These are phyloP conservation scores for Trematocara unimaculatum DNA, from an alignment of 2,113 vertebrate genomes.

Conservation along the genomic window DNA sequence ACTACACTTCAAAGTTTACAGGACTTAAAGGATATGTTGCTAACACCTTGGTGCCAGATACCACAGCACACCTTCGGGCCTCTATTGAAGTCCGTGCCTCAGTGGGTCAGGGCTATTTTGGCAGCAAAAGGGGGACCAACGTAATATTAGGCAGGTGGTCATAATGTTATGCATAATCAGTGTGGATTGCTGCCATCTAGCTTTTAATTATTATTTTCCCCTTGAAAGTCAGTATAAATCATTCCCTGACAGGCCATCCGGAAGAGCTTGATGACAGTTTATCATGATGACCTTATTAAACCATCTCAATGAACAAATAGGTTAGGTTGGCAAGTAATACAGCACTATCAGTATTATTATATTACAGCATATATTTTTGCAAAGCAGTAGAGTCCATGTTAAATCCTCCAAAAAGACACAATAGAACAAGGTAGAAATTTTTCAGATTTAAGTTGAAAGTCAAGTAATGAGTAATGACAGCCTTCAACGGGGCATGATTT, in stretches of 20 bases:
- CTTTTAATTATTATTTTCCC: not conserved
- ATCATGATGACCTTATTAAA: not conserved
- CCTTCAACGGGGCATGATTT: not conserved
- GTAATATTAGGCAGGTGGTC: not conserved
- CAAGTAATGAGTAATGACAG: not conserved
- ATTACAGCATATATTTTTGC: not conserved
- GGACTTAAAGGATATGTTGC: not conserved
- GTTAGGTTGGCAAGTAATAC: not conserved
- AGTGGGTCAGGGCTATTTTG: not conserved
- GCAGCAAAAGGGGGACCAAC: not conserved
- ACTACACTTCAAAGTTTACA: not conserved
- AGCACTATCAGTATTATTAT: not conserved
- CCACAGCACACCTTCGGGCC: not conserved
- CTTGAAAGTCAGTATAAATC: not conserved
- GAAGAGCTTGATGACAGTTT: not conserved
- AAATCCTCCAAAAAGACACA: not conserved
- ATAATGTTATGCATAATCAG: not conserved
- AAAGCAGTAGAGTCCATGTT: not conserved
- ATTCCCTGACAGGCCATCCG: not conserved
- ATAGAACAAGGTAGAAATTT: not conserved
- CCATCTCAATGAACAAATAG: not conserved
- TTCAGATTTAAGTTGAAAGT: not conserved
- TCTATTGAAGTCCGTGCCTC: not conserved
- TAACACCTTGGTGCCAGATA: not conserved
- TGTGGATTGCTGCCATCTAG: not conserved